phyloP scores from a whole-genome alignment of 2,888 invertebrate genomes.

The Acleris cristana region DNA sequence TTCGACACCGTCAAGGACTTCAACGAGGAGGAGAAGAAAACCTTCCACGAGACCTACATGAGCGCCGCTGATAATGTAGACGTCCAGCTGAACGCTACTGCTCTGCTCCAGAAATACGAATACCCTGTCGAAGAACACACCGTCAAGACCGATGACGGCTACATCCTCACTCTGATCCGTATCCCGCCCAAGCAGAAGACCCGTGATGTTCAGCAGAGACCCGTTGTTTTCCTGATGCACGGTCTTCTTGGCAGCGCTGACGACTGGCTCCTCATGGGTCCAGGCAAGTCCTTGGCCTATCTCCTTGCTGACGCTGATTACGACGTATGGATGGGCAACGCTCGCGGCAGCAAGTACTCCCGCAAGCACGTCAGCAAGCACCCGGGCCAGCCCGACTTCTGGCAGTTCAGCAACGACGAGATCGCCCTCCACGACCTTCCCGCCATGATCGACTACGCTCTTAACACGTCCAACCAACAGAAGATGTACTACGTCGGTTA shows the following conservation, averaged over 20 bases:
- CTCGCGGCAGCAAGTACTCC: slow-evolving; percentile 72
- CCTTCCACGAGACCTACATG: slow-evolving; percentile 57
- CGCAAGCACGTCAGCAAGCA: slow-evolving; percentile 67
- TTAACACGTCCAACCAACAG: slow-evolving; percentile 59
- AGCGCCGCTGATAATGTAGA: slow-evolving; percentile 48
- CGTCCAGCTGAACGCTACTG: slow-evolving; percentile 56
- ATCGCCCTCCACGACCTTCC: slow-evolving; percentile 73
- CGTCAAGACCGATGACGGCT: slow-evolving; percentile 73
- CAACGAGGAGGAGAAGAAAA: slow-evolving; percentile 57
- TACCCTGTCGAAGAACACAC: slow-evolving; percentile 69
- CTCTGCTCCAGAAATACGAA: slow-evolving; percentile 64
- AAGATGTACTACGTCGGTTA: slow-evolving; percentile 72
- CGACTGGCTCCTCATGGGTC: slow-evolving; percentile 87
- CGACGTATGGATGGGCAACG: slow-evolving; percentile 78
- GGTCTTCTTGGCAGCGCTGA: slow-evolving; percentile 87
- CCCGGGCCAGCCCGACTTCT: slow-evolving; percentile 66
- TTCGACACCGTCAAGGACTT: slow-evolving; percentile 62
- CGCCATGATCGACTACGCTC: slow-evolving; percentile 72
- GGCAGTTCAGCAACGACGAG: slow-evolving; percentile 75
- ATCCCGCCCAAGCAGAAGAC: slow-evolving; percentile 60
- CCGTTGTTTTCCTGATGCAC: slow-evolving; percentile 83
- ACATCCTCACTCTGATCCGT: slow-evolving; percentile 70
- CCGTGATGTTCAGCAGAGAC: slow-evolving; percentile 54
- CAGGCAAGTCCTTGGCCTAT: slow-evolving; percentile 77
- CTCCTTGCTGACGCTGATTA: slow-evolving; percentile 68